A percentile compares a stretch with the other conserved stretches of the same genome.
Evolutionary conservation across 2,797 vertebrate species (phyloP).

Genomic region (Chelonia mydas): DNA sequence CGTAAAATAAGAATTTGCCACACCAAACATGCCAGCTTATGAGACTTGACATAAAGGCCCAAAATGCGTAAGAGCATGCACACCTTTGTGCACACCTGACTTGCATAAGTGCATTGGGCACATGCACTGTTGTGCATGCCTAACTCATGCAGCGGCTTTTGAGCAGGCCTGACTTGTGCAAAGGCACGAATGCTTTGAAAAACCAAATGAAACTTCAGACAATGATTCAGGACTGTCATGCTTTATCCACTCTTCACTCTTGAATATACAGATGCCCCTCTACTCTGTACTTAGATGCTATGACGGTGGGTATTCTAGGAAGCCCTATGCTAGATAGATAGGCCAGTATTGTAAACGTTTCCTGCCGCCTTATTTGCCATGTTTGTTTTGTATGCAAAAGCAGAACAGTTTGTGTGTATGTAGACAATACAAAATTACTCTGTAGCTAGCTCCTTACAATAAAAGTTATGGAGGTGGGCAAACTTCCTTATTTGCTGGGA

Average conservation of each 20-base stretch:
- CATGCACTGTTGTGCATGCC: not conserved
- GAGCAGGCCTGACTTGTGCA: not conserved
- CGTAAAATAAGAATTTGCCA: not conserved
- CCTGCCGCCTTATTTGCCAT: constrained; percentile 11
- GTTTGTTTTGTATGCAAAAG: not conserved
- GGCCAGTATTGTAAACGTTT: not conserved
- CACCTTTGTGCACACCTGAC: not conserved
- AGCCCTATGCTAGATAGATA: not conserved
- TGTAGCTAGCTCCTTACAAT: not conserved
- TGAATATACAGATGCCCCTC: not conserved
- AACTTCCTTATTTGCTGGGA: constrained; percentile 55
- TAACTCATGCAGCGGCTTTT: not conserved
- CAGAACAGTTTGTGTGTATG: not conserved
- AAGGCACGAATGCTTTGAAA: not conserved
- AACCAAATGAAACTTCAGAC: not conserved
- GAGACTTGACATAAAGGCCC: accelerated
- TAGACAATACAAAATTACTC: not conserved
- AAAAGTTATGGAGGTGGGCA: constrained; percentile 13
- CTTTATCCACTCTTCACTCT: not conserved
- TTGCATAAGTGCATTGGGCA: not conserved
- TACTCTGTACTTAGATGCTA: not conserved
- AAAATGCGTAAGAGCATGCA: not conserved
- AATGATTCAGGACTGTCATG: accelerated
- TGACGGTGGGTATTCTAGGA: not conserved
- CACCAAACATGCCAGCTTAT: not conserved